Evolutionary conservation across 37 sponge, comb jelly and placozoan genomes (phyloP).

Genomic region (Halichondria panicea): DNA sequence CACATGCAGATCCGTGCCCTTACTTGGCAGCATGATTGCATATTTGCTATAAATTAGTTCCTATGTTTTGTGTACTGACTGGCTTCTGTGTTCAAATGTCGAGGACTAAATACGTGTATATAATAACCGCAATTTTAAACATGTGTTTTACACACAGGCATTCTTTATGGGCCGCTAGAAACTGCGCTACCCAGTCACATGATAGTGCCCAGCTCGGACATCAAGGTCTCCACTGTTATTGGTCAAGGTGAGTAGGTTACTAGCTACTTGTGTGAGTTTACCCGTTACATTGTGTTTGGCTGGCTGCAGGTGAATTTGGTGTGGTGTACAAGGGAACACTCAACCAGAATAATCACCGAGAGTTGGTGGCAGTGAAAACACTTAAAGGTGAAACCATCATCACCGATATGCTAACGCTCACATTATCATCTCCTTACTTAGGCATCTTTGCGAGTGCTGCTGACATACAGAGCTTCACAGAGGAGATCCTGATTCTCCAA

Average conservation of each 20-base stretch:
- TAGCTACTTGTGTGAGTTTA: too few relatives aligned
- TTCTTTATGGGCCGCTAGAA: too few relatives aligned
- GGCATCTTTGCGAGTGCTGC: constrained; percentile 23
- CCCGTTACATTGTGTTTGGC: not conserved
- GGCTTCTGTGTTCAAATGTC: too few relatives aligned
- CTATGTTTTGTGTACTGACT: too few relatives aligned
- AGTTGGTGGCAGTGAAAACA: constrained; percentile 31
- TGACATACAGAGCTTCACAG: constrained; percentile 9
- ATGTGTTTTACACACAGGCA: too few relatives aligned
- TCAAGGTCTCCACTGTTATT: constrained; percentile 2
- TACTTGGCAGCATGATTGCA: too few relatives aligned
- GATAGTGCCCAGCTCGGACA: not conserved
- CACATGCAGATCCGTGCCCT: too few relatives aligned
- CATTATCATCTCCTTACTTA: not conserved
- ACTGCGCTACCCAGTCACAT: not conserved
- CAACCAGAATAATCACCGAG: not conserved
- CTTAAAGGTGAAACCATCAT: constrained; percentile 24
- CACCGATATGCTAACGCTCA: not conserved
- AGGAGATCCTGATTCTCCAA: constrained; percentile 24
- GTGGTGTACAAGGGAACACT: constrained; percentile 27
- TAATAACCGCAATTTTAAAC: too few relatives aligned
- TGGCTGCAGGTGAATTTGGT: constrained; percentile 42
- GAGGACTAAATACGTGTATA: too few relatives aligned
- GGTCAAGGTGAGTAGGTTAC: constrained; percentile 22
- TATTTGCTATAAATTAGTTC: too few relatives aligned